Conservation (phyloP, 2,888 invertebrate genomes). For the Luperina testacea region DNA sequence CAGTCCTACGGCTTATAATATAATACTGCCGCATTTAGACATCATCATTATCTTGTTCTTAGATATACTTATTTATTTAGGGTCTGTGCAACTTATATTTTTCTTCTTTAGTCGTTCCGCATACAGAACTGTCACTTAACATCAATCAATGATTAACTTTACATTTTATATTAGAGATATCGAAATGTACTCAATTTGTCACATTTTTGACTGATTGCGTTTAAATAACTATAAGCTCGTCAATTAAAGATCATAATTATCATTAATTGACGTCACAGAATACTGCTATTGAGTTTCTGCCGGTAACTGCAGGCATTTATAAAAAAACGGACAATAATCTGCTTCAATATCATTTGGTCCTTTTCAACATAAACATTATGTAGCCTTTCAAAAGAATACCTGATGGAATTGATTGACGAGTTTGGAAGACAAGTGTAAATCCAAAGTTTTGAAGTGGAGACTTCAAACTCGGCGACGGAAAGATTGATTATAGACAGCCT, state of each 20-base stretch:
- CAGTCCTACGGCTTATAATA: too few relatives aligned
- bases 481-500: conserved; percentile 28
- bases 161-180: neutral
- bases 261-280: neutral
- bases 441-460: conserved; percentile 44
- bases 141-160: neutral
- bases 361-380: conserved; percentile 5
- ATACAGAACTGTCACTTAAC: too few relatives aligned
- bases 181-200: neutral
- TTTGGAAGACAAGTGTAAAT: conserved; percentile 38
- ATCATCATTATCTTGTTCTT: neutral
- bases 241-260: neutral
- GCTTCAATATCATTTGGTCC: neutral
- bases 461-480: conserved; percentile 28
- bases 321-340: neutral
- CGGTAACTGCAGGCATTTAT: neutral
- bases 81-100: neutral
- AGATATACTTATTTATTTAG: neutral
- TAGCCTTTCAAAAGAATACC: neutral
- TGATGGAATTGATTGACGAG: conserved; percentile 27
- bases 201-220: neutral
- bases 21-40: neutral
- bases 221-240: neutral
- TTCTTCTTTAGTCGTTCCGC: neutral
- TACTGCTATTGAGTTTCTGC: too few relatives aligned